Evolutionary conservation across 1,140 invertebrate species (phyloP).

Genomic region (Planococcus citri): DNA sequence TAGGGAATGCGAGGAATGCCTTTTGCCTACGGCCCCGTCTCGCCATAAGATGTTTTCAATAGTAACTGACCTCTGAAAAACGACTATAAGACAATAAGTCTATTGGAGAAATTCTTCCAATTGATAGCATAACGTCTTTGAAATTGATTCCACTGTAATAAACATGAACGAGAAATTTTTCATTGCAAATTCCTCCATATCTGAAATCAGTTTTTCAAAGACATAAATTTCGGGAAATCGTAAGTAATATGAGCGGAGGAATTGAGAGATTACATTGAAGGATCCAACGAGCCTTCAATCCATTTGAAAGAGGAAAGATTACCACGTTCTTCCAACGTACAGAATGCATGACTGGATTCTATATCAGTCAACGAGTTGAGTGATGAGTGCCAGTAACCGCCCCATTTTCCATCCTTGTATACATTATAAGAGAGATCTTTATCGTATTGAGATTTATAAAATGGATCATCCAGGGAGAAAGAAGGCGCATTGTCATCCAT

Average conservation of each 20-base stretch:
- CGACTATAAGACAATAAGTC: too few species aligned
- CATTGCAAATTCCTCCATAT: slow-evolving; percentile 57
- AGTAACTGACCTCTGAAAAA: slow-evolving; percentile 75
- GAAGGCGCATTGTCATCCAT: slow-evolving; percentile 48
- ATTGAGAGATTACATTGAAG: slow-evolving; percentile 34
- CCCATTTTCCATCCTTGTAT: slow-evolving; percentile 58
- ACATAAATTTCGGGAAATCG: too few species aligned
- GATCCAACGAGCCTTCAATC: slow-evolving; percentile 49
- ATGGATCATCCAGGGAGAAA: slow-evolving; percentile 45
- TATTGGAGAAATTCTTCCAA: too few species aligned
- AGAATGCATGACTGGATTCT: slow-evolving; percentile 52
- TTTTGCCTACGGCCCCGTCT: slow-evolving; percentile 36
- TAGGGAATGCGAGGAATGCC: too few species aligned
- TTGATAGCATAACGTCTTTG: too few species aligned
- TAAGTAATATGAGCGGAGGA: too few species aligned
- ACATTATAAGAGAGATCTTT: slow-evolving; percentile 70
- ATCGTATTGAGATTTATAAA: slow-evolving; percentile 49
- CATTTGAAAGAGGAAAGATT: slow-evolving; percentile 75
- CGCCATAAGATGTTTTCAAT: slow-evolving; percentile 60
- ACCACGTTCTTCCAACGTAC: slow-evolving; percentile 62
- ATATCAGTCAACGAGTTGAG: slow-evolving; percentile 37
- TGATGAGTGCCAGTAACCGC: slow-evolving; percentile 58
- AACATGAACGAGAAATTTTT: slow-evolving; percentile 51
- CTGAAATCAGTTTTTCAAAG: too few species aligned
- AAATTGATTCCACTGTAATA: too few species aligned